A percentile compares a stretch with the other conserved stretches of the same genome.
Conservation (phyloP, 2,888 invertebrate genomes). For the Cyclophora punctaria region DNA sequence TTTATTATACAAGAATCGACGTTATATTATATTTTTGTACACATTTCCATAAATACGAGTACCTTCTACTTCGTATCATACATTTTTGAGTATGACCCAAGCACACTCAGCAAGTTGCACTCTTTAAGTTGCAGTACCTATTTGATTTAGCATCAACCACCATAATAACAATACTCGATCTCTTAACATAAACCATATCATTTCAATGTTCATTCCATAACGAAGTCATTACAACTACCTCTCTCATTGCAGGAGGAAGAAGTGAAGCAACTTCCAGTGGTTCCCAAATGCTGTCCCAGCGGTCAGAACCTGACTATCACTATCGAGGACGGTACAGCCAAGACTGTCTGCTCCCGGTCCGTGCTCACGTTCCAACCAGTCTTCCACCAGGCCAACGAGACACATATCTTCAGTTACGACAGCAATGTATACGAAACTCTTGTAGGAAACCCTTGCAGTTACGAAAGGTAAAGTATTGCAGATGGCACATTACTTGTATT, state of each 20-base stretch:
- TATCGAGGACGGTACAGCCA: slow-evolving; percentile 39
- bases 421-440: slow-evolving; percentile 70
- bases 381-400: slow-evolving; percentile 69
- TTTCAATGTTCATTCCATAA: not conserved
- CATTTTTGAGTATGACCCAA: too few species aligned
- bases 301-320: slow-evolving; percentile 59
- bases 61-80: too few species aligned
- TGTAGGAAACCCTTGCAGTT: slow-evolving; percentile 72
- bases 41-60: too few species aligned
- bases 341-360: slow-evolving; percentile 46
- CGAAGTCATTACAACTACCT: not conserved
- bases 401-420: slow-evolving; percentile 61
- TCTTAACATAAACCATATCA: not conserved
- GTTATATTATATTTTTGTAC: too few species aligned
- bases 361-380: slow-evolving; percentile 65
- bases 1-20: too few species aligned
- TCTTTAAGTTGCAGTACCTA: too few species aligned
- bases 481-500: slow-evolving; percentile 12
- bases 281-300: slow-evolving; percentile 71
- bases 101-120: too few species aligned
- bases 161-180: not conserved
- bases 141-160: too few species aligned
- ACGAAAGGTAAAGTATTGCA: slow-evolving; percentile 66
- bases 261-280: slow-evolving; percentile 56
- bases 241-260: slow-evolving; percentile 40